These are phyloP conservation scores for Gobionotothen gibberifrons DNA, from an alignment of 2,797 vertebrate species.

Conservation along the genomic window DNA sequence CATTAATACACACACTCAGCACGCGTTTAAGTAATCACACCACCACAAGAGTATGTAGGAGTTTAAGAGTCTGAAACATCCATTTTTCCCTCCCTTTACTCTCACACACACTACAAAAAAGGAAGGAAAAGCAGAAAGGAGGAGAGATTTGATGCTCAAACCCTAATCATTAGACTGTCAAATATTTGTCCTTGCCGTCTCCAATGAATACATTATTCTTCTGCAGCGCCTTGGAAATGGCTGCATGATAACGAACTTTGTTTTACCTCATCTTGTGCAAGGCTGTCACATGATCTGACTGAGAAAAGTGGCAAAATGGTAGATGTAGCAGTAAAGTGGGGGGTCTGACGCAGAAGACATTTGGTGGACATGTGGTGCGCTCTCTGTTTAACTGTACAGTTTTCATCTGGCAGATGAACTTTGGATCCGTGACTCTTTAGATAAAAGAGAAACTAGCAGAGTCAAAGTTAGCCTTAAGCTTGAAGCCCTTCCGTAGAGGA, in stretches of 20 bases:
- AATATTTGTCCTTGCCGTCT: constrained; percentile 68
- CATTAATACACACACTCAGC: constrained; percentile 55
- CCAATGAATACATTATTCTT: constrained; percentile 54
- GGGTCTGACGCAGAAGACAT: constrained; percentile 20
- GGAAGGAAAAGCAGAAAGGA: constrained; percentile 39
- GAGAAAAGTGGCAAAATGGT: constrained; percentile 37
- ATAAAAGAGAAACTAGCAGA: too few species aligned
- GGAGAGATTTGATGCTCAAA: constrained; percentile 46
- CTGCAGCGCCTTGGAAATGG: constrained; percentile 25
- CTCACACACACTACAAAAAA: constrained; percentile 6
- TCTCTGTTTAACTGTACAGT: constrained; percentile 26
- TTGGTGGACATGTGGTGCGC: constrained; percentile 28
- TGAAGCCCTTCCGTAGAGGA: not conserved
- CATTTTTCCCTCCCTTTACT: constrained; percentile 41
- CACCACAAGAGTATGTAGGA: constrained; percentile 9
- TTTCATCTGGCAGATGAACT: constrained; percentile 4
- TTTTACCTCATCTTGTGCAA: constrained; percentile 58
- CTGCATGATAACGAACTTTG: constrained; percentile 56
- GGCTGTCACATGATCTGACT: constrained; percentile 40
- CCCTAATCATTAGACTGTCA: constrained; percentile 47
- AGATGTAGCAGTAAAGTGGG: constrained; percentile 39
- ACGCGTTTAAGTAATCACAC: constrained; percentile 42
- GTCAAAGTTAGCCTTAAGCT: not conserved
- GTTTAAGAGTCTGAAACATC: constrained; percentile 43
- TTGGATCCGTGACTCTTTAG: not conserved